Evolutionary conservation across 2,888 invertebrate genomes (phyloP), one percentile per base, ranked within the genome.

Genomic region (Phaedon cochleariae): DNA sequence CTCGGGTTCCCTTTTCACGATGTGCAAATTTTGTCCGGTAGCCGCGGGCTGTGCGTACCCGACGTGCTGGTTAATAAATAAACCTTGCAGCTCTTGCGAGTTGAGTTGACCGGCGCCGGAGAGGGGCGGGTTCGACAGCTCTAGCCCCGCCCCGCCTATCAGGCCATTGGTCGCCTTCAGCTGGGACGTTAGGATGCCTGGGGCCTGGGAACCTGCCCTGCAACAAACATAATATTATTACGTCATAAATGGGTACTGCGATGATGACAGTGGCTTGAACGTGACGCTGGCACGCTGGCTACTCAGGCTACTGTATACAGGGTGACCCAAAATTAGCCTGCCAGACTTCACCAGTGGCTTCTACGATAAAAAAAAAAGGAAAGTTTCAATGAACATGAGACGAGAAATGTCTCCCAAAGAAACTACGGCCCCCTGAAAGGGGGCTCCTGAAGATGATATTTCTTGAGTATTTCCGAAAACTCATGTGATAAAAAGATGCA

Each of bases 1-100:
- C 86, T 92, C 92, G 79, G 92, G 92, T 85, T 92, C 93, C 82
- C 92, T 88, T 85, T 92, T 92, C 83, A 92, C 90, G 82, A 89
- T 88, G 81, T 88, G 89, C 84, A 89, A 86, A 84, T 88, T 87
- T 77, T 88, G 86, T 65, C 86, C 81, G 68, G 73, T 77, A 53
- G 79, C 73, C 65, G 73, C 85, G 75, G 81, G 81, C 77, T 80
- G 84, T 76, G 81, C 80, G 87, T 86, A 84, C 85, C 86, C 85
- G 87, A 87, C 87, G 87, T 87, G 87, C 86, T 87, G 87, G 86
- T 82, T 85, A 77, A 86, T 83, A 81, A 86, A 86, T 78, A 86
- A 82, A 74, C 86, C 85, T 79, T 85, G 85, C 75, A 86, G 82
- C 76, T 86, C 86, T 78, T 84, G 89, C 82, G 89, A 86, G 84